Evolutionary conservation across 2,888 invertebrate species (phyloP), one percentile per base, ranked within the genome.

Genomic region (Cancer borealis): DNA sequence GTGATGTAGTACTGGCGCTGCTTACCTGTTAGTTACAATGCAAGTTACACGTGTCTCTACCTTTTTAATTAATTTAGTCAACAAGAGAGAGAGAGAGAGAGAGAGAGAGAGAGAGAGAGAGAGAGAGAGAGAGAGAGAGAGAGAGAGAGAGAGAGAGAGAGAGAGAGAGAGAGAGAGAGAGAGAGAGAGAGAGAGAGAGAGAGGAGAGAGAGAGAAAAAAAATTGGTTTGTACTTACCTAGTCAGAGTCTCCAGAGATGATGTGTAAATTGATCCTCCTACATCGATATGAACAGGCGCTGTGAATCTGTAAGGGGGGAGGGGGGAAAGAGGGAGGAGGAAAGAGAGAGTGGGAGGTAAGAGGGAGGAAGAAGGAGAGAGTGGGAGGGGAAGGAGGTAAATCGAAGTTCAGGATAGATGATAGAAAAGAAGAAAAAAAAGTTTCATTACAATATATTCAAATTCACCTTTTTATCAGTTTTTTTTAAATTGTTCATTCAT

Each of bases 281-380:
- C 99, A 96, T 99, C 99, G 96, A 99, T 99, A 97, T 99, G 99
- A 0, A 99, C 99, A 0, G 99, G 99, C 2, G 99, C 99, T 93
- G 99, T 99, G 97, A 98, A 98, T 95, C 95, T 95, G 95, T 1
- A 30, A n/a, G 26, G 79, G 84, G 8, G 4, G 73, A 12, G 39
- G 73, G 21, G 66, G n/a, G n/a, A 21, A n/a, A n/a, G n/a, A n/a
- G n/a, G 21, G n/a, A 66, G n/a, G n/a, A 21, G 21, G 66, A 54
- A 14, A 66, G 2, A n/a, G 12, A 60, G 60, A 17, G 60, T 14
- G 60, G 17, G 60, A 60, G 60, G 17, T 12, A 17, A 17, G 60
- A 60, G 60, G 17, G 60, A 60, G 60, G 17, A 17, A 60, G 60
- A 60, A 21, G 17, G 66, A 21, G 66, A 66, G 66, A 21, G 66